These are phyloP conservation scores for Euphysa ruthae DNA, from an alignment of 30 jellyfish, hydroid and myxozoan genomes.

Conservation along the genomic window DNA sequence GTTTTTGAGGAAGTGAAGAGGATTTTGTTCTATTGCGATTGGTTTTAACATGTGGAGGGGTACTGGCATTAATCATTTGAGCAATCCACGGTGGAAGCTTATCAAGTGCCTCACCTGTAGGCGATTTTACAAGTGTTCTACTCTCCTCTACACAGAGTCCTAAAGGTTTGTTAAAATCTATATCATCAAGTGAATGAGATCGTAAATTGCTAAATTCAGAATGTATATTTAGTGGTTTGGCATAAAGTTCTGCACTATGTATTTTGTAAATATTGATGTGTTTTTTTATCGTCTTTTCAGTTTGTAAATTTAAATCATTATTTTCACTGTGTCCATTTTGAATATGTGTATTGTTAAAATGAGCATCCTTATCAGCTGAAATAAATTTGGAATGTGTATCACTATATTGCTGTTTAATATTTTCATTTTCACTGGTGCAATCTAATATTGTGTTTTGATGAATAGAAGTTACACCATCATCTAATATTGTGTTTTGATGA, in stretches of 20 bases:
- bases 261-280: neutral
- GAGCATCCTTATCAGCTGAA: too few species aligned
- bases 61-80: constrained; percentile 69
- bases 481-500: too few species aligned
- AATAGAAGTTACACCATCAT: too few species aligned
- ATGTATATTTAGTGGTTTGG: neutral
- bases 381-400: too few species aligned
- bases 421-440: too few species aligned
- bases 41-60: constrained; percentile 56
- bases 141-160: neutral
- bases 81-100: constrained; percentile 85
- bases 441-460: too few species aligned
- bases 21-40: neutral
- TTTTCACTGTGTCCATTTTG: too few species aligned
- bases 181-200: neutral
- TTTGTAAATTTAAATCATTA: too few species aligned
- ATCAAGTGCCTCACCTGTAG: constrained; percentile 29
- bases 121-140: neutral
- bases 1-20: neutral
- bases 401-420: too few species aligned
- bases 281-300: too few species aligned
- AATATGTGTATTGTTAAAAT: too few species aligned
- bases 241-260: neutral
- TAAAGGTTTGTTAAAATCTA: neutral
- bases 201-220: too few species aligned